Percentiles rank a stretch among this genome's conserved stretches.
Evolutionary conservation across 2,797 vertebrate genomes (phyloP).

Genomic region (Neosilurus hyrtlii): DNA sequence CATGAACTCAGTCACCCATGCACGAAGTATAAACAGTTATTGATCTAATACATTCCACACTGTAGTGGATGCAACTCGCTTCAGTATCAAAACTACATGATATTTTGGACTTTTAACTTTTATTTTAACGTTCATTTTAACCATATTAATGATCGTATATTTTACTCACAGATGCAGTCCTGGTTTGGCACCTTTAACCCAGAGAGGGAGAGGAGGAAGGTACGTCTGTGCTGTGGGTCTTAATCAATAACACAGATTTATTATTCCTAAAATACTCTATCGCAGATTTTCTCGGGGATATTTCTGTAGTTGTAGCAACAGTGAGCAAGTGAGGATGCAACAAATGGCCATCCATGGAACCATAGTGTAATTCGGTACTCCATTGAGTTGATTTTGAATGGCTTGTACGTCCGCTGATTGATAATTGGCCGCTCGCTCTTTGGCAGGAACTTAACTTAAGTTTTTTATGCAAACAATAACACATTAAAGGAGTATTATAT

Average conservation of each 20-base stretch:
- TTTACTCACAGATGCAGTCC: constrained; percentile 75
- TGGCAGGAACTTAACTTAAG: too few species aligned
- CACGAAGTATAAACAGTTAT: neutral
- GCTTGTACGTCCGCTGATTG: too few species aligned
- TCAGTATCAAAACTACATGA: too few species aligned
- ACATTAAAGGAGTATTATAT: too few species aligned
- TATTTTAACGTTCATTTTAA: neutral
- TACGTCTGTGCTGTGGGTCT: constrained; percentile 28
- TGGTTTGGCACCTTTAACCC: constrained; percentile 80
- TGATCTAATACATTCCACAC: neutral
- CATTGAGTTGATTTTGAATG: too few species aligned
- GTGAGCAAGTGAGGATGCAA: neutral
- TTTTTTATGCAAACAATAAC: too few species aligned
- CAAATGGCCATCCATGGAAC: neutral
- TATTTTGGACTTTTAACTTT: neutral
- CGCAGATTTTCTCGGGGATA: too few species aligned
- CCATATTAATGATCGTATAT: neutral
- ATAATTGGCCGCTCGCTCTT: too few species aligned
- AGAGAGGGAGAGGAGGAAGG: constrained; percentile 79
- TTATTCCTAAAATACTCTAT: neutral
- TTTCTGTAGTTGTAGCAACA: neutral
- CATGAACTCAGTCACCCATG: neutral
- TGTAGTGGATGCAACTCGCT: neutral
- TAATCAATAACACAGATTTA: neutral
- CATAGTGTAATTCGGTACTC: too few species aligned